Base-by-base conservation (phyloP, 2,888 invertebrate genomes). In the Zaprionus obscuricornis region DNA sequence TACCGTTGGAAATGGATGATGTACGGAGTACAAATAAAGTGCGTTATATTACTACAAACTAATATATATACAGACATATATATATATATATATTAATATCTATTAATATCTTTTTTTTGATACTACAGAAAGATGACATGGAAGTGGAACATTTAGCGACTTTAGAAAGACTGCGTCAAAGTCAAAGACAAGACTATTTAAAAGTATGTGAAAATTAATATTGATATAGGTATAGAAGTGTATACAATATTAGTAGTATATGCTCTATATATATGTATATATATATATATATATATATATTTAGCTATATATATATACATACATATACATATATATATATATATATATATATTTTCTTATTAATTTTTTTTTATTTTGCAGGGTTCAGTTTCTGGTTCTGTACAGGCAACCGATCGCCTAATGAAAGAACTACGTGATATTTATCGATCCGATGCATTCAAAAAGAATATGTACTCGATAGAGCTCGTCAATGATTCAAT, bases 351-450 rank as follows among this genome's bases (percentile, higher is more conserved):
- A 5, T 29, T 20, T 27, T 13, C 51, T 42, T 47, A 31, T 7
- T 14, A 1, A 31, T 26, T 39, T 22, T 43, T 6, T 51, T 37
- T 11, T 10, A 31, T 58, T 29, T 37, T n/a, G n/a, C 89, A 94
- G 83, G 98, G 98, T 86, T 96, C 97, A 63, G 97, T 98, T 68
- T 96, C 97, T 6, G 98, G 99, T 76, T 99, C 98, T 71, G 97
- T 99, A 50, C 98, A 98, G 91, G 99, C 99, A 47, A 98, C 98
- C 10, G 99, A 99, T 91, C 93, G 99, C 82, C 94, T 99, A 73
- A 99, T 99, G 99, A 99, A 99, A 92, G 99, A 99, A 92, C 92
- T 99, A 51, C 93, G 98, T 84, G 99, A 99, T 91, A 98, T 99
- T 89, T 99, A 99, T 91, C 94, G 97, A 89, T 98, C 98, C 52